A percentile compares a stretch with the other conserved stretches of the same genome.
Conservation (phyloP, 2,113 vertebrate genomes). For the Marmota flaviventris region DNA sequence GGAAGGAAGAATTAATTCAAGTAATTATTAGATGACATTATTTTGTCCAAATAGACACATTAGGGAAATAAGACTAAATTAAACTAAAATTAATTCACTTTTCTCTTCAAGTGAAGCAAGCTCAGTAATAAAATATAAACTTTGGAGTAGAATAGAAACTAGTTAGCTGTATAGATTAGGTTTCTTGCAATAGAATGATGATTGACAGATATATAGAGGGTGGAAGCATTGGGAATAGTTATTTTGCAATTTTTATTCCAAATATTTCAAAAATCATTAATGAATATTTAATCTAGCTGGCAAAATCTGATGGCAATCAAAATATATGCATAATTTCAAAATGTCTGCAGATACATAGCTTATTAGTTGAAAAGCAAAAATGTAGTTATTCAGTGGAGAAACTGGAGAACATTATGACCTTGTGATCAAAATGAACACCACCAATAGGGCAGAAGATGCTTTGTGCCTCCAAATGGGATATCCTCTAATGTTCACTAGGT, state of each 20-base stretch:
- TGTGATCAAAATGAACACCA: background rate
- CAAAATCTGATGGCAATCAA: background rate
- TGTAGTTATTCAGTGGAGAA: background rate
- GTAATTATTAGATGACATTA: background rate
- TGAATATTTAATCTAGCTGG: background rate
- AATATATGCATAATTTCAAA: conserved; percentile 16
- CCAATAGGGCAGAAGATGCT: background rate
- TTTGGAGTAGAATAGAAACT: background rate
- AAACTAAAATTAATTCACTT: background rate
- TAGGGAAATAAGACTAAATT: background rate
- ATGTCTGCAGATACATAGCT: background rate
- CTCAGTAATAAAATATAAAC: background rate
- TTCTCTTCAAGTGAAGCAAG: background rate
- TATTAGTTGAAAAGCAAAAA: background rate
- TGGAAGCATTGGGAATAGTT: background rate
- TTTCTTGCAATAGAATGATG: background rate
- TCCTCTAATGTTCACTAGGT: background rate
- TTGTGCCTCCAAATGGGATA: background rate
- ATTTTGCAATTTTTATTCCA: background rate
- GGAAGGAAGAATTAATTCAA: background rate
- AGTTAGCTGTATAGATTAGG: background rate
- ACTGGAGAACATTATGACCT: background rate
- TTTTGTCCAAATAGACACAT: background rate
- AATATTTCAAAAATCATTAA: background rate
- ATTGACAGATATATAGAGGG: background rate